phyloP scores from a whole-genome alignment of 1,140 invertebrate genomes.

The Drosophila albomicans region DNA sequence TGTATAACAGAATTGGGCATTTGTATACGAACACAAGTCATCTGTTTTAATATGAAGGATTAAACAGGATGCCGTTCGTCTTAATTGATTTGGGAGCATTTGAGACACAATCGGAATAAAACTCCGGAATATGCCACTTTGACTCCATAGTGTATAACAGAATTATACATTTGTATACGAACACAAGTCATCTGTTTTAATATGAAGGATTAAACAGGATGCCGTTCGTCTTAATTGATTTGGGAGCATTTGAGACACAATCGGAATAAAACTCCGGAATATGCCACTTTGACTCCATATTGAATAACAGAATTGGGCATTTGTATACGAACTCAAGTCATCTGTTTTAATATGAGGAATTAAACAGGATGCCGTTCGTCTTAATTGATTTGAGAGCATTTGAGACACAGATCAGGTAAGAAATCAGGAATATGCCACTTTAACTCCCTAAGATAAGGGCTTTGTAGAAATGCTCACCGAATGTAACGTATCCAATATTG shows the following conservation, averaged over 20 bases:
- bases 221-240: constrained; percentile 54
- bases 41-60: constrained; percentile 35
- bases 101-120: constrained; percentile 19
- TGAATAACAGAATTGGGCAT: neutral
- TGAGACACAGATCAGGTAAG: constrained; percentile 51
- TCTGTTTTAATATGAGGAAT: constrained; percentile 41
- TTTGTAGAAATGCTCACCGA: constrained; percentile 88
- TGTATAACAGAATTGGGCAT: constrained; percentile 8
- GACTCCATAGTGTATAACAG: constrained; percentile 27
- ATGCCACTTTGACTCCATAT: constrained; percentile 42
- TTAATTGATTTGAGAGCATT: constrained; percentile 57
- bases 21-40: constrained; percentile 38
- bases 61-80: constrained; percentile 45
- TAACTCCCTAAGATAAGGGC: constrained; percentile 8
- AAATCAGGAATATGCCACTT: constrained; percentile 42
- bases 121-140: constrained; percentile 34
- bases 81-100: constrained; percentile 27
- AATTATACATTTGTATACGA: constrained; percentile 23
- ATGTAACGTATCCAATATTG: constrained; percentile 99
- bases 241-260: constrained; percentile 37
- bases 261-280: neutral
- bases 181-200: constrained; percentile 55
- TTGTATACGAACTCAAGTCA: constrained; percentile 53
- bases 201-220: constrained; percentile 47
- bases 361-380: constrained; percentile 57